phyloP scores from a whole-genome alignment of 92 coral and sea anemone genomes.

The Metridium senile region DNA sequence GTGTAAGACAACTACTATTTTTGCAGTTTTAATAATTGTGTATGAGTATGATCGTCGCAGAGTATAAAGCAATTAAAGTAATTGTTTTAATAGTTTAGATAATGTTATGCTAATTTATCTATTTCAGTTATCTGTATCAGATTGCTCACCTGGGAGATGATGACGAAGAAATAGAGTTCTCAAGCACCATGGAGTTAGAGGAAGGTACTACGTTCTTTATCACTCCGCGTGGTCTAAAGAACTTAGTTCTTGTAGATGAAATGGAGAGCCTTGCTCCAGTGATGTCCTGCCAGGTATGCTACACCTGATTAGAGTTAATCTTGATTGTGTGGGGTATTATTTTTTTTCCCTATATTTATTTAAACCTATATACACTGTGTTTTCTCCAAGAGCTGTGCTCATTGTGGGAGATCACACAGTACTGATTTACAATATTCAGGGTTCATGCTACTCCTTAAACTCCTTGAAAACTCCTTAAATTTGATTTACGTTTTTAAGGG shows the following conservation, averaged over 20 bases:
- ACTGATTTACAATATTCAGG: no score
- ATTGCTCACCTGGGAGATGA: constrained; percentile 99
- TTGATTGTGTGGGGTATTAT: neutral
- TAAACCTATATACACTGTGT: no score
- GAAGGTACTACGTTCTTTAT: constrained; percentile 98
- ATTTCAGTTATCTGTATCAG: constrained; percentile 89
- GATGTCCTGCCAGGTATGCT: constrained; percentile 89
- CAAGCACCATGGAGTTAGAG: constrained; percentile 94
- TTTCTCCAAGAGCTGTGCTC: no score
- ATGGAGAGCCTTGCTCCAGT: constrained; percentile 94
- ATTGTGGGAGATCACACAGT: no score
- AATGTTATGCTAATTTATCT: neutral
- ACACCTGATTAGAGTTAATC: neutral
- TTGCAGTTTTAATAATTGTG: no score
- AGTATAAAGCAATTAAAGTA: no score
- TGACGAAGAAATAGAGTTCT: constrained; percentile 97
- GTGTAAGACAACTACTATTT: no score
- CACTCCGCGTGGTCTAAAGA: constrained; percentile 88
- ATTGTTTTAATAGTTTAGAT: neutral
- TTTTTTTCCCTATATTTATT: neutral
- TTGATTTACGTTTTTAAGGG: no score
- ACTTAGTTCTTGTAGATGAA: constrained; percentile 96
- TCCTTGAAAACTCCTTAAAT: no score
- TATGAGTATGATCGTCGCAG: no score
- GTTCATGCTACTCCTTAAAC: no score